A percentile compares a stretch with the other conserved stretches of the same genome.
phyloP scores from a whole-genome alignment of 2,888 invertebrate genomes.

The Alentia gelatinosa region DNA sequence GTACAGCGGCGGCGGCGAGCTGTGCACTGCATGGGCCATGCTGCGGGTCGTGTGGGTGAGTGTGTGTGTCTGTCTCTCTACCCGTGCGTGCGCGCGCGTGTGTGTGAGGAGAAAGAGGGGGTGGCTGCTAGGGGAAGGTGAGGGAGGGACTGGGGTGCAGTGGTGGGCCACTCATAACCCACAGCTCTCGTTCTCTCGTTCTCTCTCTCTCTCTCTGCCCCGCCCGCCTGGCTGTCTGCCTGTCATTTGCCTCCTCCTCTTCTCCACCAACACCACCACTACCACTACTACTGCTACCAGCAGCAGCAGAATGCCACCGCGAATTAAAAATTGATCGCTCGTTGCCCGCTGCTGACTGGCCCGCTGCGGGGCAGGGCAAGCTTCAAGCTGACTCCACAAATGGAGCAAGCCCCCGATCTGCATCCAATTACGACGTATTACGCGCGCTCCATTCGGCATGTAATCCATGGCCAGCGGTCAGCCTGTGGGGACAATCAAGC shows the following conservation, averaged over 20 bases:
- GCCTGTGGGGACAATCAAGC: neutral
- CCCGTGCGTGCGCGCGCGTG: neutral
- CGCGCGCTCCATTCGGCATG: neutral
- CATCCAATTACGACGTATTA: slow-evolving; percentile 18
- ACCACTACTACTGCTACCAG: neutral
- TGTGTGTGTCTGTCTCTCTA: neutral
- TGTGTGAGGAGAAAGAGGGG: neutral
- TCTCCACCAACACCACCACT: neutral
- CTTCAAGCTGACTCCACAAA: neutral
- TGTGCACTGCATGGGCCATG: neutral
- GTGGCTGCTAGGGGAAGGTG: neutral
- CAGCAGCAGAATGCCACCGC: neutral
- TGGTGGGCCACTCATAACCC: neutral
- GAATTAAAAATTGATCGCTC: slow-evolving; percentile 38
- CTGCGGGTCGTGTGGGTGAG: neutral
- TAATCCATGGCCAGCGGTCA: slow-evolving; percentile 1
- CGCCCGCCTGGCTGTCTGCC: neutral
- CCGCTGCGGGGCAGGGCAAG: neutral
- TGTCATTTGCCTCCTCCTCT: too few relatives aligned
- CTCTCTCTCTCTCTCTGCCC: neutral
- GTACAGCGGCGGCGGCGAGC: neutral
- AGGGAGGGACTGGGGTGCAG: neutral
- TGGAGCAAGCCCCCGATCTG: slow-evolving; percentile 17
- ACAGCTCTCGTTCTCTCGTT: neutral
- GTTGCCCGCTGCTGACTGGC: neutral